Evolutionary conservation across 2,113 vertebrate genomes (phyloP).

Genomic region (Murina feae): DNA sequence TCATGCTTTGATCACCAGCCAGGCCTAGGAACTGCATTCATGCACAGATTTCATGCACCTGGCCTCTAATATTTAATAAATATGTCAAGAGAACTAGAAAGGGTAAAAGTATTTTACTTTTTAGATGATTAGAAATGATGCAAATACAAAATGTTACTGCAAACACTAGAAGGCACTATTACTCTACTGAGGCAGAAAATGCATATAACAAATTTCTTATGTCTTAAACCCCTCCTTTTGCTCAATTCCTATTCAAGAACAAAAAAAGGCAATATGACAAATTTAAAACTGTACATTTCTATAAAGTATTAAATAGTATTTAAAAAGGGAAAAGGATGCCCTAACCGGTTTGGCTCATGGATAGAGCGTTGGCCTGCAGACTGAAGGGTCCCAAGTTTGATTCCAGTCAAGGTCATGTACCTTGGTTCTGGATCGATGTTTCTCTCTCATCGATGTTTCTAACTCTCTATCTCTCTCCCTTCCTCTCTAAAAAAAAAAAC

Average conservation of each 20-base stretch:
- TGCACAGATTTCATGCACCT: no score
- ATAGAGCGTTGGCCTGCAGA: no score
- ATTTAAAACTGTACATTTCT: constrained; percentile 13
- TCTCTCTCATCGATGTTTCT: no score
- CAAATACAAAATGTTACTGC: neutral
- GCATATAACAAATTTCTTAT: neutral
- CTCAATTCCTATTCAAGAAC: constrained; percentile 11
- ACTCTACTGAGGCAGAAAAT: constrained; percentile 38
- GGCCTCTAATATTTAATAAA: neutral
- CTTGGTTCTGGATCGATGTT: no score
- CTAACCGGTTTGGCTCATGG: no score
- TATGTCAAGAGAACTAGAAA: neutral
- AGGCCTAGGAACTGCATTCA: no score
- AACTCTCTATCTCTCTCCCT: no score
- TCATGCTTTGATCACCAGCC: no score
- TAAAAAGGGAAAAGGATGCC: constrained; percentile 17
- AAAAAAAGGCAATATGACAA: constrained; percentile 1
- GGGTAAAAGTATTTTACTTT: neutral
- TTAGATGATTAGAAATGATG: neutral
- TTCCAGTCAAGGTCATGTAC: no score
- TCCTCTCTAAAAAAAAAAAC: no score
- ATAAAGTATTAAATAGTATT: neutral
- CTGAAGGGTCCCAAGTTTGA: no score
- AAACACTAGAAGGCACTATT: constrained; percentile 66
- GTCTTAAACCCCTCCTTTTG: neutral